These are phyloP conservation scores for Villa cingulata DNA, from an alignment of 2,888 invertebrate genomes.

Conservation along the genomic window DNA sequence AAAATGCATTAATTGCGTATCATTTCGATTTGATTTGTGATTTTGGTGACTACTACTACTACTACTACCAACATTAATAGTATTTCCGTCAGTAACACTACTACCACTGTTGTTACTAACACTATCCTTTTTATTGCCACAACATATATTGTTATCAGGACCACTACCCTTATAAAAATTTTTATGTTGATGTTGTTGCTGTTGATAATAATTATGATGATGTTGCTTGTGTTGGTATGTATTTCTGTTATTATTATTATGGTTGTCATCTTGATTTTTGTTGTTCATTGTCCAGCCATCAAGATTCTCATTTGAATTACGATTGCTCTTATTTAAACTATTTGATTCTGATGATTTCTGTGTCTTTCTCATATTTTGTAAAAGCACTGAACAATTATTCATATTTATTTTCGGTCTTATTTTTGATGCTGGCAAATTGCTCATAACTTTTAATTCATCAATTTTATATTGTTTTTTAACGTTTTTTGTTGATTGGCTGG, in stretches of 20 bases:
- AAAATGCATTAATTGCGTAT: conserved; percentile 31
- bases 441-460: neutral
- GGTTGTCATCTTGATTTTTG: too few species aligned
- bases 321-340: neutral
- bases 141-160: too few species aligned
- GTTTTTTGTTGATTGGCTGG: too few species aligned
- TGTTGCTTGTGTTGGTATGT: neutral
- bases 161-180: neutral
- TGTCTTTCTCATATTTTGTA: neutral
- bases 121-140: neutral
- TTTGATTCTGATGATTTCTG: neutral
- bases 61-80: too few species aligned
- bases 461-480: conserved; percentile 2
- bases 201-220: neutral
- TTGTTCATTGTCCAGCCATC: neutral
- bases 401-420: neutral
- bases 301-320: neutral
- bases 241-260: neutral
- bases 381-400: neutral
- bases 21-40: neutral
- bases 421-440: neutral
- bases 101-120: neutral
- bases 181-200: neutral
- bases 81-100: too few species aligned
- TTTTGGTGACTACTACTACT: too few species aligned